Percentiles rank a stretch among this genome's conserved stretches.
phyloP scores from a whole-genome alignment of 2,797 vertebrate genomes.

The Mormyrops attenuatus region DNA sequence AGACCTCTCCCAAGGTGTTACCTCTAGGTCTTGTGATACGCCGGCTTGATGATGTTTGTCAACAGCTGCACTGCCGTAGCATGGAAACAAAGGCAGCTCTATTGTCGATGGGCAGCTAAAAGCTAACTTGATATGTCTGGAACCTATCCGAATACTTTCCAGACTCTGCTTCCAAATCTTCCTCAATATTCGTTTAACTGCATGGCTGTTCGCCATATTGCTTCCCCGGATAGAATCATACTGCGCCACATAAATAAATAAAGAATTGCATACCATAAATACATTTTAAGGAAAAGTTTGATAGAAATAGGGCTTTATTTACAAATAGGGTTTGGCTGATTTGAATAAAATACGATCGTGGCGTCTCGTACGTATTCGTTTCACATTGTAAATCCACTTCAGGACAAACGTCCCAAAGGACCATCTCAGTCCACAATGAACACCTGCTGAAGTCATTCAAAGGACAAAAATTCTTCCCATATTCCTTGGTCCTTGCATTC shows the following conservation, averaged over 20 bases:
- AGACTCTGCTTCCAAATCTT: not conserved
- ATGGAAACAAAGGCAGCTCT: not conserved
- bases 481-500: constrained; percentile 28
- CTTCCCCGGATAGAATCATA: not conserved
- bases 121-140: not conserved
- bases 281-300: not conserved
- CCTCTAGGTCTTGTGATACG: not conserved
- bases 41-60: not conserved
- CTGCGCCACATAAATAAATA: not conserved
- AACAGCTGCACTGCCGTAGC: not conserved
- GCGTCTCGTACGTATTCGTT: not conserved
- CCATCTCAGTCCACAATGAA: not conserved
- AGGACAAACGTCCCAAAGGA: not conserved
- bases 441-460: constrained; percentile 2
- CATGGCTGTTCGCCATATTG: not conserved
- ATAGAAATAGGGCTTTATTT: not conserved
- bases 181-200: not conserved
- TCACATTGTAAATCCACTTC: not conserved
- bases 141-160: not conserved
- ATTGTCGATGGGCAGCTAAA: not conserved
- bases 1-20: not conserved
- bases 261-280: not conserved
- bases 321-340: not conserved
- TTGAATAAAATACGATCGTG: not conserved
- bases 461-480: not conserved